Evolutionary conservation across 2,888 invertebrate species (phyloP).

Genomic region (Cheilosia grossa): DNA sequence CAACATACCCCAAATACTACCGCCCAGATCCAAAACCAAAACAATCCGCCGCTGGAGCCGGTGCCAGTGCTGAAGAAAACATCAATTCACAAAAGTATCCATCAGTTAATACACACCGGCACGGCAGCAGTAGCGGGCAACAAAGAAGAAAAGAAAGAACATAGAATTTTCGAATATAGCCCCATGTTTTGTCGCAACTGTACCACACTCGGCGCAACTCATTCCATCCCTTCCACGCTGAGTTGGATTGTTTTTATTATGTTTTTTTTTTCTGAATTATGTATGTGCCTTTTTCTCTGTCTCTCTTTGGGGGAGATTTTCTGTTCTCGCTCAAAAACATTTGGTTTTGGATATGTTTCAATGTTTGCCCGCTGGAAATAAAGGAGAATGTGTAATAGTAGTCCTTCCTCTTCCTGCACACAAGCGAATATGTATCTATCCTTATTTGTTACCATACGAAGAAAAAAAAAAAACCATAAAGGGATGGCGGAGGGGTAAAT

Average conservation of each 20-base stretch:
- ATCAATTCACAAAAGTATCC: conserved; percentile 35
- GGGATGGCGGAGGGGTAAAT: conserved; percentile 25
- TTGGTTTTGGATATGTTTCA: too few species aligned
- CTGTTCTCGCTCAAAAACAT: conserved; percentile 50
- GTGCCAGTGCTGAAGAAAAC: conserved; percentile 32
- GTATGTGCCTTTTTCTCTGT: conserved; percentile 19
- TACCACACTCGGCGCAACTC: conserved; percentile 73
- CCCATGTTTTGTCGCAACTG: conserved; percentile 76
- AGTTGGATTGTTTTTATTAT: conserved; percentile 19
- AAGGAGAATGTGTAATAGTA: conserved; percentile 46
- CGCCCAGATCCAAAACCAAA: not conserved
- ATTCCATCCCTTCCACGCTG: conserved; percentile 69
- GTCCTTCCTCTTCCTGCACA: conserved; percentile 65
- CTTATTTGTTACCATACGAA: conserved; percentile 44
- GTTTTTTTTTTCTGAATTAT: conserved; percentile 38
- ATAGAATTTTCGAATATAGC: conserved; percentile 75
- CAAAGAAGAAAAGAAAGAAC: conserved; percentile 54
- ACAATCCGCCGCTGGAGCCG: not conserved
- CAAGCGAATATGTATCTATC: conserved; percentile 46
- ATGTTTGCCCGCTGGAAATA: conserved; percentile 39
- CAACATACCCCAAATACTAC: conserved; percentile 2
- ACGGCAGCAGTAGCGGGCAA: conserved; percentile 3
- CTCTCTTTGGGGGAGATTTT: conserved; percentile 17
- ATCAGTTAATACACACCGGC: conserved; percentile 10
- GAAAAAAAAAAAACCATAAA: conserved; percentile 12